These are phyloP conservation scores for Diplodus puntazzo DNA, from an alignment of 2,797 vertebrate species.

Conservation along the genomic window DNA sequence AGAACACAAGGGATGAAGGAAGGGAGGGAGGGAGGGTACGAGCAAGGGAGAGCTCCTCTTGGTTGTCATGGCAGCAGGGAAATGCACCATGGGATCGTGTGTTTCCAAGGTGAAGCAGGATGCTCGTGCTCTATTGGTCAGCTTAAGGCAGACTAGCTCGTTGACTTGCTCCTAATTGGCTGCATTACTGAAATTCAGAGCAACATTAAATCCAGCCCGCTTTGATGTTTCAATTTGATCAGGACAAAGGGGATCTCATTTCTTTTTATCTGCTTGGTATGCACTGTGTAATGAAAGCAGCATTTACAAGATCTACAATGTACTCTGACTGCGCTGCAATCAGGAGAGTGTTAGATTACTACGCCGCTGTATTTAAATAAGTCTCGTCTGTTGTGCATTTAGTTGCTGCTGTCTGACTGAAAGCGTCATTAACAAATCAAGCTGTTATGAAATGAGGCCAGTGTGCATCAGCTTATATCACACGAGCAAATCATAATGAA, in stretches of 20 bases:
- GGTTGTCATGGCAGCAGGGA: conserved; percentile 85
- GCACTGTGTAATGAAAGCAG: conserved; percentile 26
- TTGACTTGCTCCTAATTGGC: conserved; percentile 74
- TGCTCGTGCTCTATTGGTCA: conserved; percentile 79
- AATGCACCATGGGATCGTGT: conserved; percentile 82
- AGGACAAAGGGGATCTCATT: conserved; percentile 56
- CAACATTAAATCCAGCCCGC: conserved; percentile 56
- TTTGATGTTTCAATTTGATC: conserved; percentile 71
- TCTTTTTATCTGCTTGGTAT: conserved; percentile 44
- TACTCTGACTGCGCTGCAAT: conserved; percentile 52
- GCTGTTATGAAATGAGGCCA: conserved; percentile 60
- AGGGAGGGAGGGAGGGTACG: conserved; percentile 40
- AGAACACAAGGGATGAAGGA: conserved; percentile 47
- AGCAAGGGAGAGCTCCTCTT: conserved; percentile 74
- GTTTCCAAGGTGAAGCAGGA: conserved; percentile 83
- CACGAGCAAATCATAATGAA: conserved; percentile 26
- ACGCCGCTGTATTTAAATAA: conserved; percentile 48
- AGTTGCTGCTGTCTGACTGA: conserved; percentile 39
- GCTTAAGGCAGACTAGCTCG: conserved; percentile 62
- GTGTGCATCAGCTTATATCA: conserved; percentile 31
- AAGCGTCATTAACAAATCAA: conserved; percentile 66
- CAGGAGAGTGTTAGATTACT: conserved; percentile 50
- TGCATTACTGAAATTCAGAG: conserved; percentile 63
- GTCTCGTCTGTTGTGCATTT: conserved; percentile 38
- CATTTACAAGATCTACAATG: conserved; percentile 22